Evolutionary conservation across 2,797 vertebrate genomes (phyloP), one percentile per base, ranked within the genome.

Genomic region (Leuciscus waleckii): DNA sequence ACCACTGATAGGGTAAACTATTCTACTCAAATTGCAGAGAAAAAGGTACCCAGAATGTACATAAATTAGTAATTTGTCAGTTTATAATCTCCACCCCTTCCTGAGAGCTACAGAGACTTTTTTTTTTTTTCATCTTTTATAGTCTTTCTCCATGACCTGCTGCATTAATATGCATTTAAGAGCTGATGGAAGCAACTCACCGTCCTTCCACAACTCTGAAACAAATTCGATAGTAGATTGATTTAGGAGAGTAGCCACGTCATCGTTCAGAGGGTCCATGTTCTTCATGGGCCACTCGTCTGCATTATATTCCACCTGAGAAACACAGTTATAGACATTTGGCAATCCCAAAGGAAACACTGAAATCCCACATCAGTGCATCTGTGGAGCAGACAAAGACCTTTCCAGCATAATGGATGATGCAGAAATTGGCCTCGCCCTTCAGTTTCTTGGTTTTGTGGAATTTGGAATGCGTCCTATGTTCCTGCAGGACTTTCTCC

Each of bases 261-360:
- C 99, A 91, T 99, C 98, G 0, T 99, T 99, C 91, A 99, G 92
- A 0, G 98, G 98, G 90, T 99, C 98, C 98, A 99, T 99, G 94
- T 99, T 99, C 95, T 99, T 99, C 97, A 99, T 98, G 92, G 99
- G 94, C 98, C 98, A 99, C 90, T 98, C 97, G 0, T 97, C 98
- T 0, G 98, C 98, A 90, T 99, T 99, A 91, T 99, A 99, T 39
- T 39, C 37, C 7, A 39, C 37, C 98, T 99, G 92, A 37, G 39
- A 43, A 70, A 21, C 39, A 58, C 46, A 61, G 26, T 21, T 9
- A 9, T 21, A 68, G 5, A 61, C 4, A 19, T 32, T 68, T 78
- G 19, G 2, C 41, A 26, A 4, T 26, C 26, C 29, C 39, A 41
- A 41, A 41, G 7, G 7, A 41, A 9, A 41, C 7, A 32, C 39